Percentiles rank a stretch among this genome's conserved stretches.
Conservation (phyloP, 2,113 vertebrate species). For the Geococcyx californianus region DNA sequence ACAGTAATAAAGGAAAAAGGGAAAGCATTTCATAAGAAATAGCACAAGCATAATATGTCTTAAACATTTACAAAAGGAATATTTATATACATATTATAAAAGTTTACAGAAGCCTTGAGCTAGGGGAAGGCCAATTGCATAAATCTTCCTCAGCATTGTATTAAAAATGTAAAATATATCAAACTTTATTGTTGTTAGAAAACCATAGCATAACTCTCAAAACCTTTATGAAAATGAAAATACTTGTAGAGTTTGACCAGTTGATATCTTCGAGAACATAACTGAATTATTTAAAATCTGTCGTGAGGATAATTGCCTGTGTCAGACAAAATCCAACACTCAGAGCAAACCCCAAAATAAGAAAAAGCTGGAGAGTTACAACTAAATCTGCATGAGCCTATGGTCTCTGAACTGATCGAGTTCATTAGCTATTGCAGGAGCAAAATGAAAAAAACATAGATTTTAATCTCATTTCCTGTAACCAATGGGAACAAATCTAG, state of each 20-base stretch:
- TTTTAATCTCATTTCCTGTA: background rate
- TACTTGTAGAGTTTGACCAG: background rate
- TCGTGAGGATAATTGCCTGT: background rate
- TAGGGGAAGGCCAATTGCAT: background rate
- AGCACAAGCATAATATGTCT: background rate
- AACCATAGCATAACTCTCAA: background rate
- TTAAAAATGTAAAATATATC: background rate
- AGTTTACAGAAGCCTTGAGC: background rate
- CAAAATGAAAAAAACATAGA: background rate
- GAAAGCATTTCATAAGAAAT: background rate
- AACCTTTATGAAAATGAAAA: background rate
- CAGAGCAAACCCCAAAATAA: background rate
- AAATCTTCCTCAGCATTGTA: background rate
- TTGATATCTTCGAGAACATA: background rate
- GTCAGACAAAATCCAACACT: background rate
- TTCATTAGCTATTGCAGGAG: background rate
- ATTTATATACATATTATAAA: background rate
- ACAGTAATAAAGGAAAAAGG: background rate
- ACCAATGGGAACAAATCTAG: background rate
- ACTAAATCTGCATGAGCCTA: accelerated
- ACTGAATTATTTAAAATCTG: background rate
- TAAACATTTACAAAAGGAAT: background rate
- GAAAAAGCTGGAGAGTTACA: background rate
- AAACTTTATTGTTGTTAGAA: background rate
- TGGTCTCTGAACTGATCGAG: background rate